Evolutionary conservation across 1,140 invertebrate species (phyloP).

Genomic region (Vanessa tameamea): DNA sequence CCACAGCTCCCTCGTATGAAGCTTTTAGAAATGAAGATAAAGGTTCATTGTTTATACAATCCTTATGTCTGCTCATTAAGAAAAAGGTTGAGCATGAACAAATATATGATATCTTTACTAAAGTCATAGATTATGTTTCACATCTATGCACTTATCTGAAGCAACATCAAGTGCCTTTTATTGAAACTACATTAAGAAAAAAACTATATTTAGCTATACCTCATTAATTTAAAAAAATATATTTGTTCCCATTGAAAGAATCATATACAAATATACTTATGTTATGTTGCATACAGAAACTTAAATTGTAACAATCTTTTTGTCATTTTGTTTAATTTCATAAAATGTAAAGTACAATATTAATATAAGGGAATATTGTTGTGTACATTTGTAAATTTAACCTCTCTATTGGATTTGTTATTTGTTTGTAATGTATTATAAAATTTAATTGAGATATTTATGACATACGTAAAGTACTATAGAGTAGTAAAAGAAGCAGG

Average conservation of each 20-base stretch:
- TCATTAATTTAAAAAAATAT: not conserved
- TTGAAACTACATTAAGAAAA: slow-evolving; percentile 62
- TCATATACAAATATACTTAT: not conserved
- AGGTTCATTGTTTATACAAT: slow-evolving; percentile 71
- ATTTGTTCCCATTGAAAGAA: no score
- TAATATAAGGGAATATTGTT: no score
- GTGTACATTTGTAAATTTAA: no score
- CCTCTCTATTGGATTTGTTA: no score
- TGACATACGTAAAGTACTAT: no score
- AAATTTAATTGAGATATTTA: no score
- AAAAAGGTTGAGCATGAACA: slow-evolving; percentile 52
- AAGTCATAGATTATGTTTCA: slow-evolving; percentile 58
- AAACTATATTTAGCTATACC: slow-evolving; percentile 52
- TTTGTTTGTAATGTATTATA: no score
- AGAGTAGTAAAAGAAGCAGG: no score
- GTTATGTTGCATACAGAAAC: no score
- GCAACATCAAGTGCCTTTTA: slow-evolving; percentile 61
- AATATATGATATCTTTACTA: slow-evolving; percentile 66
- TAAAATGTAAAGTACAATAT: no score
- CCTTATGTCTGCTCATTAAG: slow-evolving; percentile 54
- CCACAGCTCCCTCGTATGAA: slow-evolving; percentile 68
- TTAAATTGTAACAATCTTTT: not conserved
- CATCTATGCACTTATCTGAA: slow-evolving; percentile 49
- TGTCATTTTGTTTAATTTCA: no score
- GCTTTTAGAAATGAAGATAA: slow-evolving; percentile 59